Evolutionary conservation across 2,888 invertebrate species (phyloP).

Genomic region (Linnaemya tessellans): DNA sequence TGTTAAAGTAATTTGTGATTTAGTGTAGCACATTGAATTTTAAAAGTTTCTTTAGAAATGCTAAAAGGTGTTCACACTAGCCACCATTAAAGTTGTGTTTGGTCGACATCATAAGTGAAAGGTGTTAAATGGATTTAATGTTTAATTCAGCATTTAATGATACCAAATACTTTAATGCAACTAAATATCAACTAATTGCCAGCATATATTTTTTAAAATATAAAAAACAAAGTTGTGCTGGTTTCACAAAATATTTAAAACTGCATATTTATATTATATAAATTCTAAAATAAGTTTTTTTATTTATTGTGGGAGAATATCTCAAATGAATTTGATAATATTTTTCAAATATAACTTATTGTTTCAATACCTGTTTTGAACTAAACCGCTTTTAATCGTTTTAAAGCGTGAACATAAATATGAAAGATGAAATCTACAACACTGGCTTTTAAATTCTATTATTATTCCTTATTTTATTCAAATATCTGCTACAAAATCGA

Average conservation of each 20-base stretch:
- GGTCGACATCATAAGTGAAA: not conserved
- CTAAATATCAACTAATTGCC: too few species aligned
- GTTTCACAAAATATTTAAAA: too few species aligned
- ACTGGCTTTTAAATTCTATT: not conserved
- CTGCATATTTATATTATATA: not conserved
- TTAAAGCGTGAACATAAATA: not conserved
- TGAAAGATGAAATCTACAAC: not conserved
- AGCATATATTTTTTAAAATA: too few species aligned
- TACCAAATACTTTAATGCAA: not conserved
- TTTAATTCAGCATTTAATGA: not conserved
- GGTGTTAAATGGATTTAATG: not conserved
- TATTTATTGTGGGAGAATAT: too few species aligned
- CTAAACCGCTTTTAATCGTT: not conserved
- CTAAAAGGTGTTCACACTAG: not conserved
- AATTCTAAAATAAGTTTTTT: too few species aligned
- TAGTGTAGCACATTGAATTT: conserved; percentile 5
- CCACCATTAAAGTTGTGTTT: not conserved
- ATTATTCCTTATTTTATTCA: not conserved
- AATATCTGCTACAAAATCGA: conserved; percentile 26
- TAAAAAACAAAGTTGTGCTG: too few species aligned
- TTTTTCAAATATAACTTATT: too few species aligned
- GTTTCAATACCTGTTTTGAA: not conserved
- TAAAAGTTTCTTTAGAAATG: conserved; percentile 21
- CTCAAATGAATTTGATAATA: too few species aligned
- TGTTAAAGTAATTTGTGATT: conserved; percentile 13